Evolutionary conservation across 2,113 vertebrate species (phyloP).

Genomic region (Mormyrus lacerda): DNA sequence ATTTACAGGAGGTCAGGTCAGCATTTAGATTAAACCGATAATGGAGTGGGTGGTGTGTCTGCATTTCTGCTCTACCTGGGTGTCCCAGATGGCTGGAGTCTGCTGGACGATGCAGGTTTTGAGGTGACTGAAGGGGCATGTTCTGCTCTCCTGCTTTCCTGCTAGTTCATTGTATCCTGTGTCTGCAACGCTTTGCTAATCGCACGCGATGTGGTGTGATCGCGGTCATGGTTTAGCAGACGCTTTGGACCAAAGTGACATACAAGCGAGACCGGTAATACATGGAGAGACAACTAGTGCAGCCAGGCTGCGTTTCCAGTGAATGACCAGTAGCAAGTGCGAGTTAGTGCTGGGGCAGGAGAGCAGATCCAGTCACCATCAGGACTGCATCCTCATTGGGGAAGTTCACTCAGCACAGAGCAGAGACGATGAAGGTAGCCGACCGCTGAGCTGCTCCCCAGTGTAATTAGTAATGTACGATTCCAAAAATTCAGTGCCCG

Average conservation of each 20-base stretch:
- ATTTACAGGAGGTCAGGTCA: background rate
- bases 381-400: background rate
- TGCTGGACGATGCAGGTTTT: background rate
- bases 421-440: background rate
- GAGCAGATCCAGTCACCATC: background rate
- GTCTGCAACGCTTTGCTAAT: background rate
- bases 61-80: background rate
- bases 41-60: background rate
- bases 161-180: background rate
- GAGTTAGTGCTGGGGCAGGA: background rate
- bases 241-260: background rate
- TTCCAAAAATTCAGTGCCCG: background rate
- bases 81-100: background rate
- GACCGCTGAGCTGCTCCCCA: background rate
- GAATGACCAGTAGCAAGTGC: background rate
- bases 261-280: background rate
- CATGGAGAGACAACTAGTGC: background rate
- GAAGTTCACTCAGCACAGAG: background rate
- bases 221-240: background rate
- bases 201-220: background rate
- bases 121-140: background rate
- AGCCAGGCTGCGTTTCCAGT: background rate
- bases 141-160: background rate
- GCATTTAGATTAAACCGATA: background rate
- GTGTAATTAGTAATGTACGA: background rate